phyloP scores from a whole-genome alignment of 64 coral and sea anemone species.

The Porites australiensis region DNA sequence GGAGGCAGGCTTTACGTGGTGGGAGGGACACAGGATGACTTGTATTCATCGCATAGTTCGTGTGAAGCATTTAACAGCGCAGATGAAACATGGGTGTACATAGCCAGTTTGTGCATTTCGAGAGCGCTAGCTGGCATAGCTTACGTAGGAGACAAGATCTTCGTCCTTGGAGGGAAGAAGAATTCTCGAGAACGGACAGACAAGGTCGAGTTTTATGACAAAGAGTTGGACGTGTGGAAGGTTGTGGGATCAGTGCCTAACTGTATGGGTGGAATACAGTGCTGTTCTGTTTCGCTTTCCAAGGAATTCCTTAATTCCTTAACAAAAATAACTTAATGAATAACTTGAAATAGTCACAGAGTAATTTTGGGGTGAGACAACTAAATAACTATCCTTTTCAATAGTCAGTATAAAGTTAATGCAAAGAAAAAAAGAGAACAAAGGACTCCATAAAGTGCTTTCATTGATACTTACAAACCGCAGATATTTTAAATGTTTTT shows the following conservation, averaged over 20 bases:
- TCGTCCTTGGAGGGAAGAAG: conserved; percentile 89
- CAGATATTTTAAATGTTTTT: too few relatives aligned
- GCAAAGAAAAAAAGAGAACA: too few relatives aligned
- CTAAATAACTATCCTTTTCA: too few relatives aligned
- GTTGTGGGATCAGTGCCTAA: conserved; percentile 91
- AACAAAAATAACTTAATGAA: conserved; percentile 67
- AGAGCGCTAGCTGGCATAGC: conserved; percentile 85
- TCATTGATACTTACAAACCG: too few relatives aligned
- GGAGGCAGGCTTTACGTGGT: conserved; percentile 80
- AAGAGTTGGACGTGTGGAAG: conserved; percentile 80
- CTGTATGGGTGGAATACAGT: conserved; percentile 94
- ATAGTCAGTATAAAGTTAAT: too few relatives aligned
- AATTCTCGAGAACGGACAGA: conserved; percentile 90
- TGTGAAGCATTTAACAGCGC: conserved; percentile 82
- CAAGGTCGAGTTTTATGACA: conserved; percentile 85
- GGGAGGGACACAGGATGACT: conserved; percentile 92
- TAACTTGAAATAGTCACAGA: neutral
- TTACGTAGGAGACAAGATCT: conserved; percentile 67
- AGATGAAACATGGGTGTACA: conserved; percentile 65
- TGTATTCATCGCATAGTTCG: conserved; percentile 84
- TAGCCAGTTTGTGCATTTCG: conserved; percentile 78
- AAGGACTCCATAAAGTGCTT: too few relatives aligned
- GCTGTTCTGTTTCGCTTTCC: conserved; percentile 68
- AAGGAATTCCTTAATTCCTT: conserved; percentile 66
- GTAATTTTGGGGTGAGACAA: too few relatives aligned